Evolutionary conservation across 2,888 invertebrate species (phyloP).

Genomic region (Sminthurinus aureus): DNA sequence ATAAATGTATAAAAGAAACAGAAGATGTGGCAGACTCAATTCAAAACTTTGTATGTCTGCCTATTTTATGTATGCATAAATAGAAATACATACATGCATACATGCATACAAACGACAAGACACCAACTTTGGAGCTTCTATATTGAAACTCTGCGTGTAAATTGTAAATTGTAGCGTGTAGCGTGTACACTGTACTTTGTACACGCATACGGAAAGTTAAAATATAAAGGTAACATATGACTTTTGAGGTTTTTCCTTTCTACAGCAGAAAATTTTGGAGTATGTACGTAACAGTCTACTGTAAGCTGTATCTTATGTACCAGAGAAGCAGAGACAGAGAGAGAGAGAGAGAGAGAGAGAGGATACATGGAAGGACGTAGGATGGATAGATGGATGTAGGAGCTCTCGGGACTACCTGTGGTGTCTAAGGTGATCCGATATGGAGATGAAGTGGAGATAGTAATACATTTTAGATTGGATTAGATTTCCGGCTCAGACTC

Average conservation of each 20-base stretch:
- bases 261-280: no score
- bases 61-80: neutral
- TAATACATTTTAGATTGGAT: conserved; percentile 37
- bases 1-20: neutral
- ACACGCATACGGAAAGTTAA: no score
- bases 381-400: conserved; percentile 15
- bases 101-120: neutral
- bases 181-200: no score
- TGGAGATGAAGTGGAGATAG: conserved; percentile 35
- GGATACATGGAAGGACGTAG: neutral
- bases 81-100: neutral
- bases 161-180: no score
- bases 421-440: conserved; percentile 41
- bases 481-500: conserved; percentile 38
- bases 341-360: neutral
- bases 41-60: no score
- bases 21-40: neutral
- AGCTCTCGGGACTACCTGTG: conserved; percentile 27
- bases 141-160: neutral
- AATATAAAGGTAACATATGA: neutral
- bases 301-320: no score
- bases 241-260: neutral
- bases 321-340: no score
- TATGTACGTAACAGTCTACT: neutral
- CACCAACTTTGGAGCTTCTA: neutral